Conservation (phyloP, 2,113 vertebrate genomes). For the Zosterops pallidus region DNA sequence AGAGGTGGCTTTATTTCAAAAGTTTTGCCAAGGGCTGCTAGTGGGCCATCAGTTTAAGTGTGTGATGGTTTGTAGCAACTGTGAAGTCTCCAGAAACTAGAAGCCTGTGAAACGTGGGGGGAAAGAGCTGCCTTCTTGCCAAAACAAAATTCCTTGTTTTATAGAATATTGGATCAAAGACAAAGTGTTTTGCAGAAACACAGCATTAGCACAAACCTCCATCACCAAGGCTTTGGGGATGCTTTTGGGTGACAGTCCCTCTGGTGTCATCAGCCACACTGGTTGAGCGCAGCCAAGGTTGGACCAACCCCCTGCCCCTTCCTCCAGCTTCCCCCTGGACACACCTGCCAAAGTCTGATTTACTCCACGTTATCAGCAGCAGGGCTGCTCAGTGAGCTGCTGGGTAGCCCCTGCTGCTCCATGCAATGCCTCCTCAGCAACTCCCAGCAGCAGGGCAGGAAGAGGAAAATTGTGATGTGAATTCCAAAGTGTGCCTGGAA, state of each 20-base stretch:
- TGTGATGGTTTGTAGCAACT: background rate
- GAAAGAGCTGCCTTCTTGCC: background rate
- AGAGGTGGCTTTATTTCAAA: background rate
- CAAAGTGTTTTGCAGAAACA: background rate
- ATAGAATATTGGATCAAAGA: background rate
- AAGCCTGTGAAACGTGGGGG: background rate
- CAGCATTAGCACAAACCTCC: background rate
- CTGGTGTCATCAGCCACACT: background rate
- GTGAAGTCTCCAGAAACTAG: background rate
- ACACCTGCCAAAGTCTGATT: background rate
- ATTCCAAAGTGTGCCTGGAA: background rate
- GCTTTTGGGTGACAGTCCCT: background rate
- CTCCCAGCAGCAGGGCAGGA: background rate
- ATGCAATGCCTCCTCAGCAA: background rate
- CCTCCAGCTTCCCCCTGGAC: background rate
- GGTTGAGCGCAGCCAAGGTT: background rate
- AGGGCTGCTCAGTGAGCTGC: background rate
- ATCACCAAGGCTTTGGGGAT: background rate
- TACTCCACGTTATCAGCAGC: background rate
- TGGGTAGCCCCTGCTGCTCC: background rate
- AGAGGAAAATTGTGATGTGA: background rate
- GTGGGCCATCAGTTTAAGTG: background rate
- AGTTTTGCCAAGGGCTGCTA: background rate
- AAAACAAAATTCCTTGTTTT: background rate
- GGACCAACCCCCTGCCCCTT: background rate